Base-by-base conservation (phyloP, 2,888 invertebrate species). In the Drosophila phalerata region DNA sequence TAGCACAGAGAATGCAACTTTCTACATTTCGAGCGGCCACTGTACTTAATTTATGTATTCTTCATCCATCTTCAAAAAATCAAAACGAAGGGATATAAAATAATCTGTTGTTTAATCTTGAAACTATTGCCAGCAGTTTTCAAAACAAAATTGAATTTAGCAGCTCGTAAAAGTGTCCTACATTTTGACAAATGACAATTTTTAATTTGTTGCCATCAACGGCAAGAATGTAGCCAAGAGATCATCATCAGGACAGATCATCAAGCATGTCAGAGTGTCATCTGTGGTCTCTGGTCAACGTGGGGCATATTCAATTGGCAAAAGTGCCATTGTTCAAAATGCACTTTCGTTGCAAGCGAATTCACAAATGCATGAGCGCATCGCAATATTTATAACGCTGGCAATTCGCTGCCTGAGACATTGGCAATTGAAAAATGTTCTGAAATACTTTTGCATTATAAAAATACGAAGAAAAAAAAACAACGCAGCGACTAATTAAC, bases 401-500 rank as follows among this genome's bases (percentile, higher is more conserved):
- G 37, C 32, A 17, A 38, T 38, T 38, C 15, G 32, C 11, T 22
- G 45, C 51, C 25, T 43, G 34, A 47, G 49, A 42, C 78, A 57
- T 68, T 74, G 71, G 48, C 70, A 74, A 70, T 76, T 70, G 60
- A 67, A 49, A 61, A 66, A 71, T 58, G 51, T 55, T 48, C 42
- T 15, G 19, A 62, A 77, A 72, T 68, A 45, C 42, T 61, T 52
- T 53, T 62, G 73, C 69, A 81, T 70, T 67, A 64, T 56, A 57
- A 52, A 76, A 25, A 45, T n/a, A n/a, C n/a, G 5, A n/a, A 37
- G 19, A 32, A 32, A 49, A 13, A 19, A 25, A 28, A 73, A 64
- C 48, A 69, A 75, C 57, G 70, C 64, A 63, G 47, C 69, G 56
- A 75, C 69, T 71, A 88, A 88, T 86, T 85, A 80, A 75, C 37